phyloP scores from a whole-genome alignment of 1,140 invertebrate genomes.

The Zaprionus capensis region DNA sequence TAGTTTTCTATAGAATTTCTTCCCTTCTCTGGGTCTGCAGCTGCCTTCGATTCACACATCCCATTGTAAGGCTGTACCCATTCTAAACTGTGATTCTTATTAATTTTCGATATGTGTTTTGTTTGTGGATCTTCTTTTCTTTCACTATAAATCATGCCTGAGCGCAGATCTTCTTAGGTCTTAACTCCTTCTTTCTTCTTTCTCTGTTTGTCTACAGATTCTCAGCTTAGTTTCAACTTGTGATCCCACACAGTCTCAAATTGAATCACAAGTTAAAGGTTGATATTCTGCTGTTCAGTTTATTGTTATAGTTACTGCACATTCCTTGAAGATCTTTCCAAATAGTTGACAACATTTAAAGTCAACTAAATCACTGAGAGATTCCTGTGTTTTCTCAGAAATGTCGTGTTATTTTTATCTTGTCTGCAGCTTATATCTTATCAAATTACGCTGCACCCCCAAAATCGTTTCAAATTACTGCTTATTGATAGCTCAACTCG shows the following conservation, averaged over 20 bases:
- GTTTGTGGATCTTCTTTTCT: background rate
- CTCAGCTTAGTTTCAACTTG: conserved; percentile 5
- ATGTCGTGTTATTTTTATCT: conserved; percentile 18
- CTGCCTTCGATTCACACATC: conserved; percentile 40
- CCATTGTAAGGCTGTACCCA: conserved; percentile 13
- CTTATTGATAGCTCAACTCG: conserved; percentile 57
- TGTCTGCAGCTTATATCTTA: conserved; percentile 12
- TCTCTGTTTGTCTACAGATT: conserved; percentile 18
- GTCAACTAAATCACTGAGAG: conserved; percentile 8
- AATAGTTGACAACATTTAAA: background rate
- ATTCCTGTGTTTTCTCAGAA: conserved; percentile 20
- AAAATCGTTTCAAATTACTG: conserved; percentile 47
- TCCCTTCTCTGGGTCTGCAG: conserved; percentile 26
- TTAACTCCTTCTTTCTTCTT: conserved; percentile 17
- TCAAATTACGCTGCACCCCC: conserved; percentile 39
- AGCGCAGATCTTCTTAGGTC: background rate
- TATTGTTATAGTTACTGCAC: background rate
- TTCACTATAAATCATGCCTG: background rate
- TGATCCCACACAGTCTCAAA: background rate
- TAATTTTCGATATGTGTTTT: conserved; percentile 6
- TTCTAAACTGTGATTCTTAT: conserved; percentile 14
- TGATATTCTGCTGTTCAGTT: background rate
- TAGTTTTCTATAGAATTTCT: conserved; percentile 42
- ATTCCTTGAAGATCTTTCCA: background rate
- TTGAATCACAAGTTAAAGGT: background rate